phyloP scores from a whole-genome alignment of 2,888 invertebrate species.

The Campopleginae sp. region DNA sequence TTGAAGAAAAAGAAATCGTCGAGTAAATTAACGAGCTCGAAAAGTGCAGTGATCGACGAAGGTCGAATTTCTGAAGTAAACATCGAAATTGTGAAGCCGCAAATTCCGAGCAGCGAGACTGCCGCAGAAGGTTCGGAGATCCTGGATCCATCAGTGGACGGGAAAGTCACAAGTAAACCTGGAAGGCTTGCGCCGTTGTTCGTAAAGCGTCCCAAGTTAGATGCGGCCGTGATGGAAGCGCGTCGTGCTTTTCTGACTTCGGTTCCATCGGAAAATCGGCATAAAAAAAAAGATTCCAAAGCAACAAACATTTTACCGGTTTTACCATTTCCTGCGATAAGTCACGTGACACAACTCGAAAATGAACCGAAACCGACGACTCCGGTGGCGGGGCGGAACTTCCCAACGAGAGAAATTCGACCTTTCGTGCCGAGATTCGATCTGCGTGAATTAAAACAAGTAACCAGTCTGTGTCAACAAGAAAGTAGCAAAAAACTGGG shows the following conservation, averaged over 20 bases:
- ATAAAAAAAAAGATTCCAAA: constrained; percentile 86
- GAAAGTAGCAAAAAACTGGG: neutral
- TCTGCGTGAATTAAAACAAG: constrained; percentile 68
- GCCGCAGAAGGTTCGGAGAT: constrained; percentile 9
- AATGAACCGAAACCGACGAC: neutral
- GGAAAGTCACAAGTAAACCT: constrained; percentile 70
- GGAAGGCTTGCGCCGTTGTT: constrained; percentile 89
- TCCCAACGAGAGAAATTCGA: constrained; percentile 63
- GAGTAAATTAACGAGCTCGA: constrained; percentile 15
- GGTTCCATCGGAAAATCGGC: constrained; percentile 88
- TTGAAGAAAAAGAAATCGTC: constrained; percentile 35
- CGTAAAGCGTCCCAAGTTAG: constrained; percentile 85
- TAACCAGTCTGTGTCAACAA: constrained; percentile 58
- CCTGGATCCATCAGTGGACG: constrained; percentile 60
- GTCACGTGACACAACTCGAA: constrained; percentile 87
- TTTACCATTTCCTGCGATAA: constrained; percentile 87
- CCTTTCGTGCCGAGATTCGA: constrained; percentile 68
- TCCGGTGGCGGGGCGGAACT: constrained; percentile 38
- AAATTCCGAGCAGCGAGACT: neutral
- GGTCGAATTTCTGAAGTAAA: neutral
- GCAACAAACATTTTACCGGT: constrained; percentile 60
- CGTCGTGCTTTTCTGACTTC: constrained; percentile 89
- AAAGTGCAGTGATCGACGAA: constrained; percentile 5
- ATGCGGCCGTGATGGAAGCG: constrained; percentile 87
- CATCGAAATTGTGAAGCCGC: neutral